Evolutionary conservation across 2,888 invertebrate genomes (phyloP), one percentile per base, ranked within the genome.

Genomic region (Drosophila buzzatii): DNA sequence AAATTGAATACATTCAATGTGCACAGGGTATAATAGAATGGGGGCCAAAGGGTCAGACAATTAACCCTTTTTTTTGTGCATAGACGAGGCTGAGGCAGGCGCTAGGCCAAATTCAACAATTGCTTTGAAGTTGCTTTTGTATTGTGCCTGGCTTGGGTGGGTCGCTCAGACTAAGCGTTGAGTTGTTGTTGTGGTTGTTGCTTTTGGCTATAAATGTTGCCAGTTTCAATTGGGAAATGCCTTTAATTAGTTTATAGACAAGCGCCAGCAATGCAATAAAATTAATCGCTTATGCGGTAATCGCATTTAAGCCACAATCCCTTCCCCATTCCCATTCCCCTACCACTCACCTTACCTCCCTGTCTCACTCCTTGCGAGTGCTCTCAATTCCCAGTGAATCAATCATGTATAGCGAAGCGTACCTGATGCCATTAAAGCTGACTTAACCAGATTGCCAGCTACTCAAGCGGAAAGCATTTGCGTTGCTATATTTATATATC

Each of bases 261-360:
- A 74, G 59, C 75, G 65, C 27, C 60, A 49, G 51, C 67, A 70
- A 75, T 77, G 74, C 71, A 73, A 83, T 86, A 72, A 84, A 83
- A 76, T 78, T 73, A 86, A 81, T 86, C 87, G 87, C 61, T 86
- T 86, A 89, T 84, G 85, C 70, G 52, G 76, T 89, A 89, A 84
- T 81, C 89, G 76, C 70, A 86, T 86, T 83, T 73, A 70, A 55
- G 35, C 37, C 37, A 16, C 37, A 39, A 7, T 5, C 20, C 57
- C 49, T 7, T 6, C 3, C 10, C 7, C 10, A 12, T 6, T 6
- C 27, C 27, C 27, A 27, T 27, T 6, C 6, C 35, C 35, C 1
- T 14, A 4, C 27, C 5, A 27, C 27, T 23, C 23, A 4, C 23
- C 14, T 7, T 20, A n/a, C 10, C 12, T 2, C 10, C 10, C 10